Conservation (phyloP, 2,797 vertebrate species). For the Falco rusticolus region DNA sequence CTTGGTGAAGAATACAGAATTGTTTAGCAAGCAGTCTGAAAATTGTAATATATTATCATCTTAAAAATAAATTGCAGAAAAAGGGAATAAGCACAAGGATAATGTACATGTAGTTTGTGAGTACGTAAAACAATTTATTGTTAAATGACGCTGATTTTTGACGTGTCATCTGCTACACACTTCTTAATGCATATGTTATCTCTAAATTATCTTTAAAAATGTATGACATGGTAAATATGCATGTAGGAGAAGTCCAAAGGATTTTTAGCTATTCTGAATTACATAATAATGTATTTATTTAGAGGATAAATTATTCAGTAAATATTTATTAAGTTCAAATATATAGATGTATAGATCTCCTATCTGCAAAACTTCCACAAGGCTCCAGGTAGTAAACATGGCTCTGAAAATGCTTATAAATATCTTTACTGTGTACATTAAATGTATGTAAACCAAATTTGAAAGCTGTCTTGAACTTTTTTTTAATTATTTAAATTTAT, state of each 20-base stretch:
- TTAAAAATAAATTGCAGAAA: neutral
- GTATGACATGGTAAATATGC: neutral
- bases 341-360: neutral
- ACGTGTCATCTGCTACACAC: neutral
- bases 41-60: neutral
- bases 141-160: neutral
- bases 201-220: neutral
- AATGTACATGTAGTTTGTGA: neutral
- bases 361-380: neutral
- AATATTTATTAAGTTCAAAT: neutral
- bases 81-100: neutral
- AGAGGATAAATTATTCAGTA: neutral
- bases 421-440: neutral
- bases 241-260: neutral
- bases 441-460: neutral
- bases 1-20: neutral
- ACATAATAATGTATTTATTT: neutral
- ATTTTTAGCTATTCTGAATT: neutral
- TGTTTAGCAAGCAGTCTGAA: neutral
- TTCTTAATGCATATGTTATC: neutral
- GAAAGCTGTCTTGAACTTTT: neutral
- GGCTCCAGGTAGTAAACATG: neutral
- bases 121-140: neutral
- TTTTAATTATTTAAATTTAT: neutral
- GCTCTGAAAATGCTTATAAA: neutral